phyloP scores from a whole-genome alignment of 2,797 vertebrate genomes.

The Carduelis carduelis region DNA sequence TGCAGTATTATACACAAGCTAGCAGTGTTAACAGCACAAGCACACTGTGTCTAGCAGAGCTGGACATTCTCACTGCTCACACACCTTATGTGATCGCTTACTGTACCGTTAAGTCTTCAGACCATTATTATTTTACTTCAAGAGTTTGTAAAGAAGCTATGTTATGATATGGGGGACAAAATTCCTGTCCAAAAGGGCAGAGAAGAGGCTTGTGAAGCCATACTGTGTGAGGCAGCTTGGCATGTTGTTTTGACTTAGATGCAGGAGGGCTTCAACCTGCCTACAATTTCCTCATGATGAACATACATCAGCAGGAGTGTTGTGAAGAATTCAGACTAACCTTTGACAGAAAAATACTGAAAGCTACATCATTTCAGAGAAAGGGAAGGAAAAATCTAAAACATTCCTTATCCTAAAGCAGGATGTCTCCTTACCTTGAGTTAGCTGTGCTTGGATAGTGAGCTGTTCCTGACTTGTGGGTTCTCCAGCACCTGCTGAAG shows the following conservation, averaged over 20 bases:
- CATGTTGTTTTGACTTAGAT: background rate
- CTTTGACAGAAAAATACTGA: background rate
- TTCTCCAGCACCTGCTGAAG: conserved; percentile 30
- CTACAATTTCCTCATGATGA: background rate
- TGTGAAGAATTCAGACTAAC: background rate
- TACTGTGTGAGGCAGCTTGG: background rate
- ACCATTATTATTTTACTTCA: background rate
- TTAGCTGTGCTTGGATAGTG: background rate
- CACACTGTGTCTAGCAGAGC: background rate
- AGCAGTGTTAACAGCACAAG: background rate
- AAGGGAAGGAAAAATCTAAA: background rate
- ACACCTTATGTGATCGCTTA: background rate
- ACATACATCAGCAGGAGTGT: background rate
- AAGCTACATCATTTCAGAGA: background rate
- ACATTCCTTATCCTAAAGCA: background rate
- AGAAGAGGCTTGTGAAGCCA: background rate
- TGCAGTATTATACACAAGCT: background rate
- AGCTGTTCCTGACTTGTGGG: conserved; percentile 19
- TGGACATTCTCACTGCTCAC: background rate
- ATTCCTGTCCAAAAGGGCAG: background rate
- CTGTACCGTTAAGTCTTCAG: background rate
- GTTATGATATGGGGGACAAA: background rate
- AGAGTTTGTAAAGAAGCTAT: background rate
- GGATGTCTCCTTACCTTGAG: conserved; percentile 56
- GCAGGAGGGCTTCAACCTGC: background rate